Evolutionary conservation across 2,113 vertebrate genomes (phyloP).

Genomic region (Pterocles orientalis): DNA sequence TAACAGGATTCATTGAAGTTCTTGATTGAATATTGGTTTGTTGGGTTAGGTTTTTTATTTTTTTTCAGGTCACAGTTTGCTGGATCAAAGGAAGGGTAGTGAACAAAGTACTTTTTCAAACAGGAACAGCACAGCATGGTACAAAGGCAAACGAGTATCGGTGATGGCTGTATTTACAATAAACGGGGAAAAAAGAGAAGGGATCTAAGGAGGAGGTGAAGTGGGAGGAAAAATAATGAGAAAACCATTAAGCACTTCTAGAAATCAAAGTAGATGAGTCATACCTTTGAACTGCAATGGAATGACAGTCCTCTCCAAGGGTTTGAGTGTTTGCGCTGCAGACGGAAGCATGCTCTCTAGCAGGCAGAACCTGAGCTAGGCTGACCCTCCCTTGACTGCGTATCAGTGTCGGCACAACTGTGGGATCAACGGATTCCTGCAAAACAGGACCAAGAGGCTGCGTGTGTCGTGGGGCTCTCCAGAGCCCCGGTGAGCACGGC

Average conservation of each 20-base stretch:
- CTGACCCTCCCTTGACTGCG: neutral
- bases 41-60: neutral
- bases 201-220: neutral
- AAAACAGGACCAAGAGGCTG: neutral
- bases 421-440: neutral
- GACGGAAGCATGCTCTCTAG: neutral
- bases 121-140: neutral
- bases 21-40: neutral
- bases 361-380: neutral
- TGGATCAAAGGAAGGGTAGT: neutral
- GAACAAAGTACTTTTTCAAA: neutral
- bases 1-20: neutral
- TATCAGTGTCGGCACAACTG: neutral
- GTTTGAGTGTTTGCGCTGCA: neutral
- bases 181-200: neutral
- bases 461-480: fast-evolving
- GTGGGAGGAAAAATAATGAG: neutral
- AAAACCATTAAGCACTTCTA: neutral
- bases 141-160: neutral
- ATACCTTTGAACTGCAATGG: neutral
- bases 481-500: neutral
- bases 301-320: neutral
- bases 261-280: neutral
- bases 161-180: neutral
- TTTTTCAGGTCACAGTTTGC: neutral